A percentile compares a stretch with the other conserved stretches of the same genome.
Evolutionary conservation across 2,888 invertebrate species (phyloP).

Genomic region (Itoplectis maculator): DNA sequence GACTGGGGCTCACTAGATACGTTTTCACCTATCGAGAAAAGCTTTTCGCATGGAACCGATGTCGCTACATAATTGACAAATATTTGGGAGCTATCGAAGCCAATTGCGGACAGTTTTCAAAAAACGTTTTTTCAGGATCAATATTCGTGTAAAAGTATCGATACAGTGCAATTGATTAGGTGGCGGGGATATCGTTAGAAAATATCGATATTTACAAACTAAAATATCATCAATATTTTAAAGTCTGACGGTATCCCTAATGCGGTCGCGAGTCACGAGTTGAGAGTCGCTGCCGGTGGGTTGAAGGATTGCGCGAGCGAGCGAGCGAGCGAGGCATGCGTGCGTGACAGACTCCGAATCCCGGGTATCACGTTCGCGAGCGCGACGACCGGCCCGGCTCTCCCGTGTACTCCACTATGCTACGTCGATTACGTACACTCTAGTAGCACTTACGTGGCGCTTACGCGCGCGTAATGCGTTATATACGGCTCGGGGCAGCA

Average conservation of each 20-base stretch:
- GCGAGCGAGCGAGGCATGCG: constrained; percentile 58
- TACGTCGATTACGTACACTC: constrained; percentile 61
- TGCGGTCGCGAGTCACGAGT: constrained; percentile 23
- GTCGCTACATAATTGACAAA: no score
- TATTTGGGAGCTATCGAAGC: no score
- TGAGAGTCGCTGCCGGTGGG: constrained; percentile 56
- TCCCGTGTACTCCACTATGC: constrained; percentile 23
- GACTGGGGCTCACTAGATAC: no score
- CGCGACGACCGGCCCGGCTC: constrained; percentile 15
- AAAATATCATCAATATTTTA: constrained; percentile 11
- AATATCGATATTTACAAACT: no score
- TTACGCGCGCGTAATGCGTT: constrained; percentile 47
- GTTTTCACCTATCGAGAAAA: no score
- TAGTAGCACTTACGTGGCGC: constrained; percentile 62
- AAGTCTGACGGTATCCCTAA: constrained; percentile 28
- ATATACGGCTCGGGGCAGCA: background rate
- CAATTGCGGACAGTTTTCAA: no score
- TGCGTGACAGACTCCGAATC: constrained; percentile 64
- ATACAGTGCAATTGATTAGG: no score
- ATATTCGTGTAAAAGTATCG: no score
- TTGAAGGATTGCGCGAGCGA: constrained; percentile 44
- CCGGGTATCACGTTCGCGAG: constrained; percentile 57
- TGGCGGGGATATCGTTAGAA: no score
- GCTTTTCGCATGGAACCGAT: no score
- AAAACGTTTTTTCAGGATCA: no score